phyloP scores from a whole-genome alignment of 2,888 invertebrate genomes.

The Ornithoptera priamus region DNA sequence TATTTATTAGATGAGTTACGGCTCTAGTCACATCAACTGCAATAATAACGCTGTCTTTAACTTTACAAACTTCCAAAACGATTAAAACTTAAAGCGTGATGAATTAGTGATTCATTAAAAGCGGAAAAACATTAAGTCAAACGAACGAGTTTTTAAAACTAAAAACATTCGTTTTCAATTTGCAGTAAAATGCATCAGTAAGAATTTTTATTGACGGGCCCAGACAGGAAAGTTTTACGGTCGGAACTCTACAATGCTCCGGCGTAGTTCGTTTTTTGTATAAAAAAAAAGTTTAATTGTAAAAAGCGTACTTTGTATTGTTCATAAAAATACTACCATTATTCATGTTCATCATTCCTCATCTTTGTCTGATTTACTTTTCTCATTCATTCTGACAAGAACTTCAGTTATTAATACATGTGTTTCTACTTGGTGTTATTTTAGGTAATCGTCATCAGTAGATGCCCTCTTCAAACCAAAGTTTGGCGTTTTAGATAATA shows the following conservation, averaged over 20 bases:
- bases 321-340: constrained; percentile 12
- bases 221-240: constrained; percentile 32
- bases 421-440: no score
- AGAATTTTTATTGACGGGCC: constrained; percentile 25
- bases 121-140: neutral
- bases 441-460: no score
- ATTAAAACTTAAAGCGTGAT: no score
- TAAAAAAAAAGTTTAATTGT: constrained; percentile 23
- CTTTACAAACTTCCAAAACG: no score
- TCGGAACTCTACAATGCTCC: constrained; percentile 32
- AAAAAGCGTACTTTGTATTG: constrained; percentile 21
- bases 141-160: neutral
- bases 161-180: constrained; percentile 23
- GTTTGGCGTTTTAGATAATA: no score
- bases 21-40: no score
- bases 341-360: neutral
- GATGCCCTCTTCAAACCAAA: no score
- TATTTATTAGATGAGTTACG: no score
- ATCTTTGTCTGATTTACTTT: no score
- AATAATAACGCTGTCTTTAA: no score
- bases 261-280: constrained; percentile 24
- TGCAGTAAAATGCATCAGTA: constrained; percentile 25
- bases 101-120: neutral
- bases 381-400: no score
- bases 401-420: no score